Evolutionary conservation across 2,888 invertebrate species (phyloP), one percentile per base, ranked within the genome.

Genomic region (Drosophila suboccidentalis): DNA sequence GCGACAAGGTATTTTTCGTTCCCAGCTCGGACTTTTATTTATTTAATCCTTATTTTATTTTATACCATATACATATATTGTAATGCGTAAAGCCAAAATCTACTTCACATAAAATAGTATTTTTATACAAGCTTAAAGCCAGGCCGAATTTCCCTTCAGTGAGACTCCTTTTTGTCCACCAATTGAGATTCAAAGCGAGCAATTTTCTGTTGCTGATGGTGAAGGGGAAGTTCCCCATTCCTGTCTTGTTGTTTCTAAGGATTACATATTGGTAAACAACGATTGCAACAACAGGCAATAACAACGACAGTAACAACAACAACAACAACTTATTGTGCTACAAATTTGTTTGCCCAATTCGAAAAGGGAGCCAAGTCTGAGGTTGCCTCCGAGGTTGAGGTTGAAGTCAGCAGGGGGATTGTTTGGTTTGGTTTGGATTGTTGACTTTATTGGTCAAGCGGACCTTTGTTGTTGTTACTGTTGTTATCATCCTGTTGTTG

Each of bases 221-320:
- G 13, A 34, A n/a, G 39, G 17, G 13, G 5, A 5, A 26, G 6
- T 1, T 5, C 26, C 26, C 26, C 26, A 5, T 26, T 26, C 5
- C 26, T 34, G 39, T 70, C 62, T 78, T 86, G 86, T 88, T 88
- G 82, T 82, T 88, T 65, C 82, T 84, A 64, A 82, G 88, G 86
- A 88, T 86, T 86, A 86, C 86, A 86, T 86, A 88, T 86, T 88
- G 87, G 88, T 81, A 86, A 86, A 86, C 88, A 86, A 75, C 86
- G 82, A 81, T 77, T 85, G 84, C 84, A 85, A 78, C 70, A 75
- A 77, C 44, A 44, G 55, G 83, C 84, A 84, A 80, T 69, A 75
- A 76, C 41, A 41, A 59, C 58, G 43, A 9, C 47, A 34, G 5
- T 17, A 11, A 26, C 38, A 46, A 59, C 53, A 57, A 59, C 70